Evolutionary conservation across 2,888 invertebrate species (phyloP).

Genomic region (Alviniconcha strummeri): DNA sequence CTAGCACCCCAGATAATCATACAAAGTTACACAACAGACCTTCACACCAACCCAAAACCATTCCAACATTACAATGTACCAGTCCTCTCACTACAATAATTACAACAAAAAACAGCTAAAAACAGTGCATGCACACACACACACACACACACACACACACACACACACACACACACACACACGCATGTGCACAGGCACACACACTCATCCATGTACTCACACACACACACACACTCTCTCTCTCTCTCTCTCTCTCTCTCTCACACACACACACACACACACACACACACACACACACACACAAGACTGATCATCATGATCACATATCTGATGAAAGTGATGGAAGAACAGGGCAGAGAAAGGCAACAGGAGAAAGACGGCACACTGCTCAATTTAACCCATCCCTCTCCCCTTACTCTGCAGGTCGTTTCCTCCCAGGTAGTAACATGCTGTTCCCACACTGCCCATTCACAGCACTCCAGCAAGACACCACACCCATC

Average conservation of each 20-base stretch:
- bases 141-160: conserved; percentile 7
- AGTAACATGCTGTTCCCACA: too few species aligned
- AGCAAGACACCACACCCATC: too few species aligned
- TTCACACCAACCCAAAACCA: neutral
- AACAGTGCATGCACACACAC: neutral
- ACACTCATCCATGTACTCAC: neutral
- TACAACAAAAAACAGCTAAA: neutral
- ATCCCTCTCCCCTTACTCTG: too few species aligned
- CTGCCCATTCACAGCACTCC: too few species aligned
- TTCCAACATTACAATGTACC: neutral
- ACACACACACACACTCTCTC: neutral
- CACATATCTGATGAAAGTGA: neutral
- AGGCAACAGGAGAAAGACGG: neutral
- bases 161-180: conserved; percentile 14
- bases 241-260: neutral
- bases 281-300: conserved; percentile 80
- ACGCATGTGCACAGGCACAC: neutral
- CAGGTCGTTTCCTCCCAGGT: too few species aligned
- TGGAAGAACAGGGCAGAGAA: neutral
- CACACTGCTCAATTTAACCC: neutral
- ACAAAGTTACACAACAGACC: too few species aligned
- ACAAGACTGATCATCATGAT: neutral
- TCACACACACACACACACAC: conserved; percentile 13
- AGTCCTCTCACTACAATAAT: neutral
- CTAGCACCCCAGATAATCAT: too few species aligned